Conservation (phyloP, 2,888 invertebrate species). For the Metellina segmentata region DNA sequence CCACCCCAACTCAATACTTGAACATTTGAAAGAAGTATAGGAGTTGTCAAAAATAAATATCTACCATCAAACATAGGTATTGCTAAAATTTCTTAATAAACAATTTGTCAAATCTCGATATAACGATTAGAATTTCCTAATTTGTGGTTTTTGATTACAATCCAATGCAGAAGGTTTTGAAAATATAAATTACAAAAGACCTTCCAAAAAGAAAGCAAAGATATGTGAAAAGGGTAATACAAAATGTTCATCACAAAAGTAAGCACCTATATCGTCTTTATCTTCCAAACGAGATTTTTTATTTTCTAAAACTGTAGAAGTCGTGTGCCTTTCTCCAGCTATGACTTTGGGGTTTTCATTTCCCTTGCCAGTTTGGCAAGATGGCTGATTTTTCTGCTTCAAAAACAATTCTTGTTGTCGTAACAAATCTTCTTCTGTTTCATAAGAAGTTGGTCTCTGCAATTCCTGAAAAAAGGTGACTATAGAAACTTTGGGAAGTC, state of each 20-base stretch:
- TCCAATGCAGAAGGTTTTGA: too few species aligned
- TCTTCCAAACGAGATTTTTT: background rate
- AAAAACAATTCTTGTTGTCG: constrained; percentile 50
- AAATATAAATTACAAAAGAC: too few species aligned
- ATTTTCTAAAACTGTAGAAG: background rate
- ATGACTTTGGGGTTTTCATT: background rate
- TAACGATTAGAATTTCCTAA: too few species aligned
- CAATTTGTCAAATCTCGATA: too few species aligned
- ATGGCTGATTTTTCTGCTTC: constrained; percentile 34
- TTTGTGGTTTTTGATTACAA: too few species aligned
- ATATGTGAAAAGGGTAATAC: background rate
- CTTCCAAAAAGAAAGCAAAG: too few species aligned
- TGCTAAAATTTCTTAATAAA: too few species aligned
- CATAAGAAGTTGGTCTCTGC: constrained; percentile 31
- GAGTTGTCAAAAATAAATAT: too few species aligned
- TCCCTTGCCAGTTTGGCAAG: background rate
- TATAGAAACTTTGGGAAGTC: background rate
- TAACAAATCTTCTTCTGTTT: constrained; percentile 65
- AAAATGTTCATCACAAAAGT: background rate
- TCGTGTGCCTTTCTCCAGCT: background rate
- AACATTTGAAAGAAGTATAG: too few species aligned
- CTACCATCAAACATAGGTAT: too few species aligned
- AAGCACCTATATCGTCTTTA: background rate
- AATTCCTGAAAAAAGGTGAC: constrained; percentile 17
- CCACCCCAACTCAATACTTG: too few species aligned